Evolutionary conservation across 2,888 invertebrate species (phyloP).

Genomic region (Proisotoma minuta): DNA sequence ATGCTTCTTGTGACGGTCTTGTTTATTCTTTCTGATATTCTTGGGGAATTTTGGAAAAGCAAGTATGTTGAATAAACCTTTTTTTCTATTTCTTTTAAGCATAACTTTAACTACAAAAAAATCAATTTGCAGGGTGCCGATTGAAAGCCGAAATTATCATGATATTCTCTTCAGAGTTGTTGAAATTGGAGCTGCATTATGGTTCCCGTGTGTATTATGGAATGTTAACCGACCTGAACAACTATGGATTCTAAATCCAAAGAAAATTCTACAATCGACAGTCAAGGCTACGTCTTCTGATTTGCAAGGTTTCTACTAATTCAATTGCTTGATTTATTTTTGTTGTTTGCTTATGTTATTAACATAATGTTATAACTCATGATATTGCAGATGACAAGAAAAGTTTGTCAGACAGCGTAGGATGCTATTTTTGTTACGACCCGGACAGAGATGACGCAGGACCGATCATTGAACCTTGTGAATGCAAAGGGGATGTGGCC

Average conservation of each 20-base stretch:
- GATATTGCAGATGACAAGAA: slow-evolving; percentile 38
- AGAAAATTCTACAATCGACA: slow-evolving; percentile 62
- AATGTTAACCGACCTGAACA: slow-evolving; percentile 86
- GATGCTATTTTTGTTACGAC: slow-evolving; percentile 95
- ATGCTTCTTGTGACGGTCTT: slow-evolving; percentile 85
- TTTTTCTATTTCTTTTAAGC: too few species aligned
- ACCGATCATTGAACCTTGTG: slow-evolving; percentile 81
- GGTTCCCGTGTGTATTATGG: slow-evolving; percentile 95
- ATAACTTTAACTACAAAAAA: too few species aligned
- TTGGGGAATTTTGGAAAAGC: slow-evolving; percentile 88
- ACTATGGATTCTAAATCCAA: slow-evolving; percentile 88
- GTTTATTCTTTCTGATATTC: slow-evolving; percentile 83
- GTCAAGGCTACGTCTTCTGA: slow-evolving; percentile 9
- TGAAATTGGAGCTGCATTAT: slow-evolving; percentile 87
- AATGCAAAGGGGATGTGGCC: slow-evolving; percentile 86
- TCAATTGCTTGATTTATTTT: slow-evolving; percentile 11
- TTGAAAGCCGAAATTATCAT: slow-evolving; percentile 86
- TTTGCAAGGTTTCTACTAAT: slow-evolving; percentile 28
- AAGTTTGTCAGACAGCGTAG: slow-evolving; percentile 51
- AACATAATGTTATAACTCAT: slow-evolving; percentile 2
- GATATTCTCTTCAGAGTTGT: slow-evolving; percentile 84
- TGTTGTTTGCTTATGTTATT: not conserved
- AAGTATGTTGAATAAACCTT: slow-evolving; percentile 74
- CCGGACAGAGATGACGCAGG: slow-evolving; percentile 65
- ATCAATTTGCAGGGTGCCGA: slow-evolving; percentile 63